These are phyloP conservation scores for Caloenas nicobarica DNA, from an alignment of 2,113 vertebrate species.

Conservation along the genomic window DNA sequence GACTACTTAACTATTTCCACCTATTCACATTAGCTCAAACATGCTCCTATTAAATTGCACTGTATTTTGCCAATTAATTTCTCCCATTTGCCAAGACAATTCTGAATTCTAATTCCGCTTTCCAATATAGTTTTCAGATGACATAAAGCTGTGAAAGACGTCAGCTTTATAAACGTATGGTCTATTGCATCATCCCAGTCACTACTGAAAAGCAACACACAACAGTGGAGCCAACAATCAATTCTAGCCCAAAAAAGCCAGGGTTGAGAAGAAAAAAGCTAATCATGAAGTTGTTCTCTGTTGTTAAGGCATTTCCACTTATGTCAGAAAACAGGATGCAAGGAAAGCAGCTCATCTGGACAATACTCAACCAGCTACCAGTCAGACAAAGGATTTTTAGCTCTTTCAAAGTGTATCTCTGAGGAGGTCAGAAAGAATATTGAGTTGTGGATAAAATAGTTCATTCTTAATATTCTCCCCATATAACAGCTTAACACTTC, in stretches of 20 bases:
- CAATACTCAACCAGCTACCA: background rate
- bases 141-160: background rate
- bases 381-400: background rate
- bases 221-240: background rate
- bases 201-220: background rate
- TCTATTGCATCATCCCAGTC: background rate
- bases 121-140: background rate
- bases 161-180: background rate
- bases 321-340: background rate
- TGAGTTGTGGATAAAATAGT: background rate
- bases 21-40: background rate
- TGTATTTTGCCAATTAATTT: slow-evolving; percentile 10
- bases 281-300: background rate
- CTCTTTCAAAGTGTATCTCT: background rate
- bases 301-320: background rate
- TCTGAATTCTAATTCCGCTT: background rate
- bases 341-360: background rate
- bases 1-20: background rate
- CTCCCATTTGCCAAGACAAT: background rate
- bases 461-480: background rate
- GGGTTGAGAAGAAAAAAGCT: background rate
- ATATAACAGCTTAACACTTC: background rate
- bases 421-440: background rate
- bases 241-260: background rate
- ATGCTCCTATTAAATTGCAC: background rate